These are phyloP conservation scores for Cettia cetti DNA, from an alignment of 2,113 vertebrate species.

Conservation along the genomic window DNA sequence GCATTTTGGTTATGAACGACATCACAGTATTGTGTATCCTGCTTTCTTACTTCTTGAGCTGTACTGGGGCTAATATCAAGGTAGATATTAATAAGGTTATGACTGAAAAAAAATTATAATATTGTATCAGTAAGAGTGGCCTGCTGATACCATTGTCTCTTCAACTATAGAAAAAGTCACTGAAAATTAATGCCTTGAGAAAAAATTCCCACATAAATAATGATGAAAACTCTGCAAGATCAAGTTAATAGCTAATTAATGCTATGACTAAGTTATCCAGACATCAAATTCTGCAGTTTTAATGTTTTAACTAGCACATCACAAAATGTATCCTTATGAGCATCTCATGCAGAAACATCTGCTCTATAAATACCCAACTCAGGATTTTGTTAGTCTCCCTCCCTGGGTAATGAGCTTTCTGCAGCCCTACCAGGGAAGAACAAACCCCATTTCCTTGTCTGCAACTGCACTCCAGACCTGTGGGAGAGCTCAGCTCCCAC, in stretches of 20 bases:
- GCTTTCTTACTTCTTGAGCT: not conserved
- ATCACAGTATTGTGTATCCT: not conserved
- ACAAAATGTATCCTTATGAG: not conserved
- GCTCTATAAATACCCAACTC: not conserved
- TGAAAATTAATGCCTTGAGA: not conserved
- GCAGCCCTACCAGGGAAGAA: not conserved
- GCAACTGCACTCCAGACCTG: not conserved
- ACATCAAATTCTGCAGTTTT: not conserved
- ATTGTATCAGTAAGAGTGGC: not conserved
- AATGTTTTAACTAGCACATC: not conserved
- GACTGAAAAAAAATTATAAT: not conserved
- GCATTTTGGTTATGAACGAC: not conserved
- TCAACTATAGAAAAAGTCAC: not conserved
- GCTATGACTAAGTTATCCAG: not conserved
- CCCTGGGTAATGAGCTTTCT: not conserved
- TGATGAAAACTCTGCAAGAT: not conserved
- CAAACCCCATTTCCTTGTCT: not conserved
- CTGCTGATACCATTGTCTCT: not conserved
- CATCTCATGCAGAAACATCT: not conserved
- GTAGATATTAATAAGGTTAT: not conserved
- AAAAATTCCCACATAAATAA: not conserved
- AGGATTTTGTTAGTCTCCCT: not conserved
- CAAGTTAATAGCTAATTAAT: slow-evolving; percentile 23
- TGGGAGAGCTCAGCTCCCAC: not conserved
- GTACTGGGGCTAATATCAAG: not conserved